Percentiles rank a stretch among this genome's conserved stretches.
Conservation (phyloP, 2,113 vertebrate genomes). For the Pseudopodoces humilis region DNA sequence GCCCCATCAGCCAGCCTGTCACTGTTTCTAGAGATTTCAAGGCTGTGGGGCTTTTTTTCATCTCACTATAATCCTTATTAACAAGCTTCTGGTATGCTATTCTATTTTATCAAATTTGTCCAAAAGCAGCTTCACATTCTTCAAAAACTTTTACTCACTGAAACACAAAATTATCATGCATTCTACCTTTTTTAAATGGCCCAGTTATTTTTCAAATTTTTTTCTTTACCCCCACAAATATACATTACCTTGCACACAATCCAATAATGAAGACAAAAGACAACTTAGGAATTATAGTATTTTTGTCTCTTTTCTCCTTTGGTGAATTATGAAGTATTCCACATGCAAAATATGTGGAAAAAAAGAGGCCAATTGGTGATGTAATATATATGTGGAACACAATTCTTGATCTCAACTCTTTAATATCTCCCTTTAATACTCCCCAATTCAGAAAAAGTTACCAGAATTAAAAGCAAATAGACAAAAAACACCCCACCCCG, state of each 20-base stretch:
- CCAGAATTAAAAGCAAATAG: background rate
- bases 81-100: background rate
- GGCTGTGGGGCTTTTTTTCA: background rate
- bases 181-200: background rate
- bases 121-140: background rate
- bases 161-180: background rate
- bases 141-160: background rate
- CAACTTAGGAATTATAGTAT: background rate
- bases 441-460: background rate
- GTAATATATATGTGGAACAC: background rate
- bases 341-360: background rate
- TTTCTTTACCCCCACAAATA: background rate
- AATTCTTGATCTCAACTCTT: background rate
- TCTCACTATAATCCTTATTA: background rate
- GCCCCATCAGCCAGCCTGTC: background rate
- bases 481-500: background rate
- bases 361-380: background rate
- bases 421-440: background rate
- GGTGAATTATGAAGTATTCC: background rate
- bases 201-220: background rate
- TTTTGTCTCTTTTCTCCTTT: background rate
- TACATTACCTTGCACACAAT: background rate
- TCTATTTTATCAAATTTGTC: background rate
- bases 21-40: background rate
- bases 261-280: background rate